Conservation (phyloP, 2,113 vertebrate genomes). For the Xiphophorus couchianus region DNA sequence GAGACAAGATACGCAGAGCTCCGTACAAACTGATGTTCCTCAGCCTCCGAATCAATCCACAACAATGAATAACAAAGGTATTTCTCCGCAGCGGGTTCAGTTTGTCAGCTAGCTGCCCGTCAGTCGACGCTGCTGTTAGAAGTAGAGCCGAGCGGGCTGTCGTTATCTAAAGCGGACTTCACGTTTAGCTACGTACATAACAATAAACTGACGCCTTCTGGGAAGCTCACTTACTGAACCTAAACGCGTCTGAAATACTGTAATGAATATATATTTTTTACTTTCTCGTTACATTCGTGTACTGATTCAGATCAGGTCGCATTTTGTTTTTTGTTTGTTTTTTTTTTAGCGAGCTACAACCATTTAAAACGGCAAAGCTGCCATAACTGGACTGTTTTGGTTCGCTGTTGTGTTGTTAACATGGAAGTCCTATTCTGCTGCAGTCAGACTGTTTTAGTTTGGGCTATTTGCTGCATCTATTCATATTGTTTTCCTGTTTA, state of each 20-base stretch:
- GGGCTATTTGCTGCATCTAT: neutral
- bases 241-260: neutral
- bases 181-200: conserved; percentile 55
- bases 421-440: neutral
- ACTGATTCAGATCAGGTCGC: conserved; percentile 6
- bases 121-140: conserved; percentile 29
- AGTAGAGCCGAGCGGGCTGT: conserved; percentile 17
- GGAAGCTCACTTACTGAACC: conserved; percentile 15
- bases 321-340: conserved; percentile 1
- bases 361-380: conserved; percentile 28
- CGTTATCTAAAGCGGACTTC: conserved; percentile 42
- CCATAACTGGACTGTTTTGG: conserved; percentile 6
- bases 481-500: neutral
- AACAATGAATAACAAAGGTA: conserved; percentile 86
- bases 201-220: conserved; percentile 47
- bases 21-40: conserved; percentile 33
- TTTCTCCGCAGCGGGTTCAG: conserved; percentile 1
- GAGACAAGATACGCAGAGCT: conserved; percentile 59
- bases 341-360: conserved; percentile 23
- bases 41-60: conserved; percentile 29
- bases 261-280: neutral
- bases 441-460: neutral
- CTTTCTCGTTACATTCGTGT: conserved; percentile 8
- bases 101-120: conserved; percentile 32
- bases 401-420: conserved; percentile 7